Percentiles rank a stretch among this genome's conserved stretches.
phyloP scores from a whole-genome alignment of 2,888 invertebrate species.

The Melanotus villosus region DNA sequence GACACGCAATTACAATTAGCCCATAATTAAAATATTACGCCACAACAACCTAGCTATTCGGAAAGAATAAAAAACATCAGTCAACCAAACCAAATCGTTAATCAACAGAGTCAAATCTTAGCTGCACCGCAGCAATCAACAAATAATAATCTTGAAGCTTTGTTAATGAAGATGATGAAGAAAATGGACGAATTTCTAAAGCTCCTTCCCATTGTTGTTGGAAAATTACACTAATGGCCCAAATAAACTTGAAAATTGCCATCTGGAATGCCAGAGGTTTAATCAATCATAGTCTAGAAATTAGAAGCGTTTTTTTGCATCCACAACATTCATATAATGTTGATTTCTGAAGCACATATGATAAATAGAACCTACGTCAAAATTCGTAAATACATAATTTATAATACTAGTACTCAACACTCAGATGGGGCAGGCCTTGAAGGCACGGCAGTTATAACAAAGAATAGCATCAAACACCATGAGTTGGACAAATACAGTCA shows the following conservation, averaged over 20 bases:
- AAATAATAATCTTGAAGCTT: constrained; percentile 17
- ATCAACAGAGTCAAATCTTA: background rate
- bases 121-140: background rate
- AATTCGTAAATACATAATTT: constrained; percentile 44
- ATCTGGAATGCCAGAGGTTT: constrained; percentile 52
- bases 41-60: background rate
- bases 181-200: constrained; percentile 8
- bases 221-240: constrained; percentile 26
- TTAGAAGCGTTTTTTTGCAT: constrained; percentile 42
- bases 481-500: too few relatives aligned
- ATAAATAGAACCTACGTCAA: constrained; percentile 7
- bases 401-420: too few relatives aligned
- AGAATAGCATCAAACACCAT: too few relatives aligned
- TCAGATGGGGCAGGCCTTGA: too few relatives aligned
- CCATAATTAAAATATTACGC: background rate
- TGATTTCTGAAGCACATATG: constrained; percentile 47
- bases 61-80: background rate
- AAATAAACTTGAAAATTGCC: constrained; percentile 47
- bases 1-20: too few relatives aligned
- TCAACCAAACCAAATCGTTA: background rate
- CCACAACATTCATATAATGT: constrained; percentile 45
- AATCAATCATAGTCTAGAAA: constrained; percentile 33
- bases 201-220: background rate
- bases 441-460: too few relatives aligned
- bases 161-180: constrained; percentile 17